A percentile compares a stretch with the other conserved stretches of the same genome.
phyloP scores from a whole-genome alignment of 2,113 vertebrate genomes.

The Pandion haliaetus region DNA sequence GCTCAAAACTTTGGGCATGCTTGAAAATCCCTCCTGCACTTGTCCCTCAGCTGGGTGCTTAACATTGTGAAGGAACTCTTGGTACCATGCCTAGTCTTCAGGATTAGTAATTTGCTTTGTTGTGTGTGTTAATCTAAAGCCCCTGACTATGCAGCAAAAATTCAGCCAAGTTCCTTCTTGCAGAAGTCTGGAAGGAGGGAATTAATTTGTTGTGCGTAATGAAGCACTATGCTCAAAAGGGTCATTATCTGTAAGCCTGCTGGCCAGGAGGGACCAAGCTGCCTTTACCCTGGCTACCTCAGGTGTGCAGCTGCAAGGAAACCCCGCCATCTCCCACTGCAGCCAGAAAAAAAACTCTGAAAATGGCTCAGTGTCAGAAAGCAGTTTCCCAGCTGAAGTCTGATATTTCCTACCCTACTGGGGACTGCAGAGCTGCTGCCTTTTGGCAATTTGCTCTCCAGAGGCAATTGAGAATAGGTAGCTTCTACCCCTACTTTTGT shows the following conservation, averaged over 20 bases:
- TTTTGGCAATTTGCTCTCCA: not conserved
- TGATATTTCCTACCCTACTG: not conserved
- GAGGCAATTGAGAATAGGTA: not conserved
- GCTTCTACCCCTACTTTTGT: not conserved
- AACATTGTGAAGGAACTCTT: not conserved
- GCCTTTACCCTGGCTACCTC: not conserved
- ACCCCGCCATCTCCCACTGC: accelerated
- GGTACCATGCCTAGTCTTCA: not conserved
- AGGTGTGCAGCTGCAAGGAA: not conserved
- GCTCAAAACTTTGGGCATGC: not conserved
- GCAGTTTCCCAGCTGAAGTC: not conserved
- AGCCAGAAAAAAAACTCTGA: not conserved
- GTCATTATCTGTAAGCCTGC: not conserved
- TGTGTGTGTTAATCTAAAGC: not conserved
- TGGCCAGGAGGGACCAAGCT: not conserved
- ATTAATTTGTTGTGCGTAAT: not conserved
- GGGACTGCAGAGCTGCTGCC: not conserved
- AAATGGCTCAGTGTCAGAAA: accelerated
- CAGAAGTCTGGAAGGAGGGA: not conserved
- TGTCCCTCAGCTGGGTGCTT: not conserved
- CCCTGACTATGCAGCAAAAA: not conserved
- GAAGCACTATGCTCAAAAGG: not conserved
- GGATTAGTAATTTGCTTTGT: conserved; percentile 1
- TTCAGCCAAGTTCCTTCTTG: not conserved
- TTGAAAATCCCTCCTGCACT: not conserved